Evolutionary conservation across 2,888 invertebrate species (phyloP), one percentile per base, ranked within the genome.

Genomic region (Drosophila hamatofila): DNA sequence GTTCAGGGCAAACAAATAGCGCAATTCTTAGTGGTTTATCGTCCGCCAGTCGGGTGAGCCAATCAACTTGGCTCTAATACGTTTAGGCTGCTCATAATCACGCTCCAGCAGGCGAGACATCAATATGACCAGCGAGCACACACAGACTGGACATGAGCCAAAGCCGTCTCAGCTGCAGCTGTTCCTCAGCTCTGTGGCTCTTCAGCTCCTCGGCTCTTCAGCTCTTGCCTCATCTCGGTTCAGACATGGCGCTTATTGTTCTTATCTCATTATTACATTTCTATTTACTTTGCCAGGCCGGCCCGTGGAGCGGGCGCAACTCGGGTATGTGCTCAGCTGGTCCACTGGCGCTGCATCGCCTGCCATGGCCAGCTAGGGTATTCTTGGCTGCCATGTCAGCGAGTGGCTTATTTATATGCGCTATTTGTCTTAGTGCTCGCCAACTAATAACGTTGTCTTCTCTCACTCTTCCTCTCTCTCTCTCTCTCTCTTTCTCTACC

Each of bases 231-330:
- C 52, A 69, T 51, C 58, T 63, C 61, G 54, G 21, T 41, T 25
- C 54, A 68, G 72, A 75, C 57, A 60, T 59, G 60, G 33, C 72
- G 73, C 72, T 80, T 87, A 87, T 86, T 86, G 86, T 86, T 83
- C 87, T 85, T 87, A 86, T 86, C 86, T 85, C 83, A 81, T 87
- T 86, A 86, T 86, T 87, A 82, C 78, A 79, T 84, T 87, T 86
- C 75, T 87, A 86, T 86, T 86, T 87, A 83, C 82, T 80, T 67
- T 70, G 66, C 65, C 67, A 74, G 66, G 63, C 52, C 58, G 33
- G 27, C 39, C 18, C 51, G 30, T 2, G 37, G 14, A 21, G 44
- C 60, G 33, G 12, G 51, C 9, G 21, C 49, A 39, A 9, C 63
- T 52, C 51, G 12, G 51, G 42, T 27, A 39, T 57, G 39, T 58